Conservation (phyloP, 2,797 vertebrate species). For the Arnoldichthys spilopterus region DNA sequence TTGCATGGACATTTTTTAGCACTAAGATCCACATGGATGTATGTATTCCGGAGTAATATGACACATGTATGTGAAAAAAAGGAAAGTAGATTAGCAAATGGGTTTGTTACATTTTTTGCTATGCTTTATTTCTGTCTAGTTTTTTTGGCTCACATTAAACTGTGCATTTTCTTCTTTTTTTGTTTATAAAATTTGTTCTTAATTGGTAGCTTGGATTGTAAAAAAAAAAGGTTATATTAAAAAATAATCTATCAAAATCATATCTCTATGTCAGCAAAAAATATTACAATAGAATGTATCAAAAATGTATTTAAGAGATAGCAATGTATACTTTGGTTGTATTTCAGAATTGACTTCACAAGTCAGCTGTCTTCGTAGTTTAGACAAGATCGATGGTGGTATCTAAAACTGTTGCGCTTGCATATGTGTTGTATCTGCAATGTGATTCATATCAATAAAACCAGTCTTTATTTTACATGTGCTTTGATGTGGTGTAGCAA, state of each 20-base stretch:
- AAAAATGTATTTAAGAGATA: slow-evolving; percentile 72
- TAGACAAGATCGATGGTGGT: slow-evolving; percentile 77
- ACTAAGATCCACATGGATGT: slow-evolving; percentile 64
- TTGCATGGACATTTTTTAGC: slow-evolving; percentile 79
- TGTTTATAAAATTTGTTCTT: slow-evolving; percentile 68
- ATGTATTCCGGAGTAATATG: slow-evolving; percentile 58
- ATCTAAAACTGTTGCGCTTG: slow-evolving; percentile 80
- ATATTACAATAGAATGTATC: slow-evolving; percentile 57
- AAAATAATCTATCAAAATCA: slow-evolving; percentile 66
- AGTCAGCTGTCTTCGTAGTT: slow-evolving; percentile 74
- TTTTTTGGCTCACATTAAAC: slow-evolving; percentile 62
- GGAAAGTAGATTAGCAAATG: slow-evolving; percentile 60
- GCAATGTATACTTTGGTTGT: slow-evolving; percentile 77
- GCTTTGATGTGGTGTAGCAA: slow-evolving; percentile 4
- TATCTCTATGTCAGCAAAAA: slow-evolving; percentile 56
- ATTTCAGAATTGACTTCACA: slow-evolving; percentile 73
- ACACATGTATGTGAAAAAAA: slow-evolving; percentile 48
- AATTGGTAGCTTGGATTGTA: slow-evolving; percentile 73
- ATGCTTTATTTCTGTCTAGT: slow-evolving; percentile 55
- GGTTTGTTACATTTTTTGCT: slow-evolving; percentile 55
- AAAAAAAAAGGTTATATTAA: slow-evolving; percentile 44
- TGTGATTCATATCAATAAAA: slow-evolving; percentile 81
- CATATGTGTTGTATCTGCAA: slow-evolving; percentile 79
- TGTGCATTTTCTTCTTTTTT: slow-evolving; percentile 52
- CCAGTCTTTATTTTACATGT: slow-evolving; percentile 77